A percentile compares a stretch with the other conserved stretches of the same genome.
Evolutionary conservation across 2,888 invertebrate species (phyloP).

Genomic region (Dasypogon diadema): DNA sequence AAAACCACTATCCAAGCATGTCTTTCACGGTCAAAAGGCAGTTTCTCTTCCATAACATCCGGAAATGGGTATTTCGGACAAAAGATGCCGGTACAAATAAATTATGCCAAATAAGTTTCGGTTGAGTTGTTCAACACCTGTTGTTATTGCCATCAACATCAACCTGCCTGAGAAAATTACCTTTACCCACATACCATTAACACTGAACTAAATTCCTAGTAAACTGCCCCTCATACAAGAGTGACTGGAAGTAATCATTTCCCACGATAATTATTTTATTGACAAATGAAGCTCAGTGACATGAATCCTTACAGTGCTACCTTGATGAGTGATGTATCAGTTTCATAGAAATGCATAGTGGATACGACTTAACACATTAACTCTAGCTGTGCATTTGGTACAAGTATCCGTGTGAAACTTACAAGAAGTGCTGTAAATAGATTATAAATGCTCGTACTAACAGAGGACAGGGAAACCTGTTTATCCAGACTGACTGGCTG

Average conservation of each 20-base stretch:
- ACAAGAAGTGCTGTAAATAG: neutral
- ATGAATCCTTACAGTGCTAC: conserved; percentile 32
- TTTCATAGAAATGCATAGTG: conserved; percentile 19
- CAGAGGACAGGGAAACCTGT: neutral
- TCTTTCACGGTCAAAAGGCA: too few relatives aligned
- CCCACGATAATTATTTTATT: conserved; percentile 26
- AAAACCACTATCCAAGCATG: too few relatives aligned
- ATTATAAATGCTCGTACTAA: neutral
- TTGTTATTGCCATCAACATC: neutral
- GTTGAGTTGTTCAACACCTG: conserved; percentile 9
- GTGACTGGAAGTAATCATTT: conserved; percentile 2
- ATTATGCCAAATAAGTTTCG: neutral
- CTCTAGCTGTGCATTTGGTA: neutral
- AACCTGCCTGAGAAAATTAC: neutral
- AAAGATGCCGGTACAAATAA: neutral
- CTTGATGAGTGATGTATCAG: neutral
- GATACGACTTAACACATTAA: neutral
- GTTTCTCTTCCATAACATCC: too few relatives aligned
- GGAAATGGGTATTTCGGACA: neutral
- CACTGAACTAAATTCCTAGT: conserved; percentile 36
- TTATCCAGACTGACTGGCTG: neutral
- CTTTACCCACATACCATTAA: conserved; percentile 18
- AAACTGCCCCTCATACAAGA: conserved; percentile 15
- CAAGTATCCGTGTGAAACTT: neutral
- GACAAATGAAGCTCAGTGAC: conserved; percentile 33